These are phyloP conservation scores for Yasuhikotakia modesta DNA, from an alignment of 2,797 vertebrate species.

Conservation along the genomic window DNA sequence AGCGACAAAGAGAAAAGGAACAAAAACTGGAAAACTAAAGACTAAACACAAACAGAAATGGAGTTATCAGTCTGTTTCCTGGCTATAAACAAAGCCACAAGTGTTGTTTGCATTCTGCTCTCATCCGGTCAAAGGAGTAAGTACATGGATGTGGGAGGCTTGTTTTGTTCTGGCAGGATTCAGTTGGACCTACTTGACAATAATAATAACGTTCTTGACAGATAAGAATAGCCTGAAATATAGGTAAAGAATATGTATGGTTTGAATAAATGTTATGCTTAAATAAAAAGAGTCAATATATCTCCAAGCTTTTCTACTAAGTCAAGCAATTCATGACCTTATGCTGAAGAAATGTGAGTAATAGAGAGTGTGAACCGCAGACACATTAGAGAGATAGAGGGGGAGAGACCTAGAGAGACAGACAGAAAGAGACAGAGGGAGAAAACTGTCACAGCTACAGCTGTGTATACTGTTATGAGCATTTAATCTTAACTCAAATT, in stretches of 20 bases:
- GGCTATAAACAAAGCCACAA: not conserved
- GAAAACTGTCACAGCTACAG: too few relatives aligned
- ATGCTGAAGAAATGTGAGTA: too few relatives aligned
- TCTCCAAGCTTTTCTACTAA: too few relatives aligned
- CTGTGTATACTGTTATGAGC: too few relatives aligned
- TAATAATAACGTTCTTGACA: not conserved
- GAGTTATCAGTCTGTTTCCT: conserved; percentile 17
- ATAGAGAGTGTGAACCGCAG: too few relatives aligned
- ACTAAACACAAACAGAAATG: conserved; percentile 25
- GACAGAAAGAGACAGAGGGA: too few relatives aligned
- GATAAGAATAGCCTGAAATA: not conserved
- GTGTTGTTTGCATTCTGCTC: conserved; percentile 8
- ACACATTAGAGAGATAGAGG: too few relatives aligned
- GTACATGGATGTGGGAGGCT: not conserved
- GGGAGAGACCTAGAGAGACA: too few relatives aligned
- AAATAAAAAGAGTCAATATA: too few relatives aligned
- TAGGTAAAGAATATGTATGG: not conserved
- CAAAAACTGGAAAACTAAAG: conserved; percentile 14
- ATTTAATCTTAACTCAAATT: too few relatives aligned
- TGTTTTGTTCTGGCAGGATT: not conserved
- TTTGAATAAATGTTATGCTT: not conserved
- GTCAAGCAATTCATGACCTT: too few relatives aligned
- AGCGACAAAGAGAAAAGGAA: not conserved
- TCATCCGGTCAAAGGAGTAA: not conserved
- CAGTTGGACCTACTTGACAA: not conserved